phyloP scores from a whole-genome alignment of 2,888 invertebrate genomes.

The Lasioglossum leucozonium region DNA sequence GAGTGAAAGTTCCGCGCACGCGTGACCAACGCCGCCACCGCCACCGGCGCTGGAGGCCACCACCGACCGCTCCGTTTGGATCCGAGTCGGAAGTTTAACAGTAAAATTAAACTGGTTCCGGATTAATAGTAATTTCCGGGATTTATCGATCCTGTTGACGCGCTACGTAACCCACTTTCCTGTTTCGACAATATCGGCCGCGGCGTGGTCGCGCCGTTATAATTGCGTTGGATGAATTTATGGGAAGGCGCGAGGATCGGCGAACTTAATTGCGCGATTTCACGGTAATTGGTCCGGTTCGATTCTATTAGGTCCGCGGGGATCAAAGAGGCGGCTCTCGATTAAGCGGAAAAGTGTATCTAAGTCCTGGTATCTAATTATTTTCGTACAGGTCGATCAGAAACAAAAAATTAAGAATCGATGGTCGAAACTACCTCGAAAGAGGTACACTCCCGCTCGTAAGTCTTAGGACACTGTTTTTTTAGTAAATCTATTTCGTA shows the following conservation, averaged over 20 bases:
- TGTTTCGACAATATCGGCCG: background rate
- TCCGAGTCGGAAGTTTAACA: conserved; percentile 22
- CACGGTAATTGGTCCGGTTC: background rate
- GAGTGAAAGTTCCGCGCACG: conserved; percentile 28
- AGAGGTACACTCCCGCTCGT: too few relatives aligned
- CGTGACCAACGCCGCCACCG: background rate
- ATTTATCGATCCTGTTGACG: conserved; percentile 3
- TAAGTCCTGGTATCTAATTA: background rate
- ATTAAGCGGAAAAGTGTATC: background rate
- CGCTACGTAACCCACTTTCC: background rate
- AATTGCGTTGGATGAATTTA: background rate
- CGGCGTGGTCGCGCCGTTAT: background rate
- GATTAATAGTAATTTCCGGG: conserved; percentile 31
- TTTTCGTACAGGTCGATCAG: background rate
- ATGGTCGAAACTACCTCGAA: background rate
- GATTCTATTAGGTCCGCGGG: background rate
- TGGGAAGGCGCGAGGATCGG: background rate
- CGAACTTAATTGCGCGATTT: background rate
- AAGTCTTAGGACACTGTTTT: too few relatives aligned
- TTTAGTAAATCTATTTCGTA: too few relatives aligned
- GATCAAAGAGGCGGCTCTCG: background rate
- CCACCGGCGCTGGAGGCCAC: background rate
- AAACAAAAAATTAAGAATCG: background rate
- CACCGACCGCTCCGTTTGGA: background rate
- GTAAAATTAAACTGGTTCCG: conserved; percentile 35